These are phyloP conservation scores for Phengaris arion DNA, from an alignment of 2,888 invertebrate genomes.

Conservation along the genomic window DNA sequence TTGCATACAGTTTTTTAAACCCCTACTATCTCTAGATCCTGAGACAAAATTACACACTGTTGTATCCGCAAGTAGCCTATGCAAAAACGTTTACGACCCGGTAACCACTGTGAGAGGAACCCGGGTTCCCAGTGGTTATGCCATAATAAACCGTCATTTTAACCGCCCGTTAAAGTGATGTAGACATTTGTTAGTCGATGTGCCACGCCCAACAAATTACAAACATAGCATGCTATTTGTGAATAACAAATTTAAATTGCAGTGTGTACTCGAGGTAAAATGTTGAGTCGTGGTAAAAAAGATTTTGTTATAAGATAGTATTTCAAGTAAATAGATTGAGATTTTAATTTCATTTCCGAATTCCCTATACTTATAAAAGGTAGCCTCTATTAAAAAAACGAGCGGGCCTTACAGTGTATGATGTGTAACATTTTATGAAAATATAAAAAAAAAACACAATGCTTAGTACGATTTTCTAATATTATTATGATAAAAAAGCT, in stretches of 20 bases:
- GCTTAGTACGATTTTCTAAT: too few relatives aligned
- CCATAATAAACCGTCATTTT: conserved; percentile 26
- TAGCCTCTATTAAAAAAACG: too few relatives aligned
- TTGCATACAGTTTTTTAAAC: too few relatives aligned
- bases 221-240: neutral
- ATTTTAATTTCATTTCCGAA: too few relatives aligned
- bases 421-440: too few relatives aligned
- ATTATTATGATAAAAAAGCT: too few relatives aligned
- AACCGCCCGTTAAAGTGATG: conserved; percentile 24
- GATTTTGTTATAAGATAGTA: neutral
- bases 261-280: neutral
- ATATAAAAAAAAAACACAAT: too few relatives aligned
- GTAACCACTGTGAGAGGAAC: conserved; percentile 15
- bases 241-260: conserved; percentile 8
- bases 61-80: neutral
- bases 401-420: too few relatives aligned
- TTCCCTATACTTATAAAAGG: too few relatives aligned
- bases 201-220: conserved; percentile 21
- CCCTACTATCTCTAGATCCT: neutral
- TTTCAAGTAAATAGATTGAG: too few relatives aligned
- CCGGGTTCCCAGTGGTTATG: conserved; percentile 16
- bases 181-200: conserved; percentile 22
- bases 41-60: neutral
- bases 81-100: conserved; percentile 14
- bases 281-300: neutral